Base-by-base conservation (phyloP, 1,140 invertebrate genomes). In the Caenorhabditis latens region DNA sequence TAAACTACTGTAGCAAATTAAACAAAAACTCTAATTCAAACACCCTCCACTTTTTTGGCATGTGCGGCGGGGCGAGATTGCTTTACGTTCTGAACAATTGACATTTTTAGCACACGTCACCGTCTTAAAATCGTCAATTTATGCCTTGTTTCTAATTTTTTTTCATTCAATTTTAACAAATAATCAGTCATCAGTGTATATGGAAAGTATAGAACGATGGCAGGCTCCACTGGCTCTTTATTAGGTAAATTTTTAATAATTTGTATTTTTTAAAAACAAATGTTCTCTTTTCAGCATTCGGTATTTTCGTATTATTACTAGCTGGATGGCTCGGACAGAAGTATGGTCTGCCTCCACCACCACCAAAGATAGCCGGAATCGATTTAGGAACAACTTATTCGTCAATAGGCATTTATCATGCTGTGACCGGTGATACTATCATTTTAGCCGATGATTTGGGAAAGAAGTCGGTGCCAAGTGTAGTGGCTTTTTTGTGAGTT, bases 371-470 rank as follows among this genome's bases (percentile, higher is more conserved):
- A 85, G 93, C 93, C 79, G 94, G 94, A 57, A 93, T 94, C 79
- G 94, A 94, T 91, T 61, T 91, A 93, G 94, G 94, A 16, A 94
- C 94, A 13, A 94, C 94, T 19, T 94, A 91, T 90, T 94, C 94
- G 8, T 94, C 93, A 90, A 91, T 94, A 61, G 94, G 84, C 5
- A 83, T 93, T 84, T 94, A 94, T 89, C 93, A 94, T 88, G 93
- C 94, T 42, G 93, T 93, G 2, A 91, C 91, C 63, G 94, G 94
- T 8, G 89, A 92, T 53, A 93, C 93, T 19, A 83, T 87, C 14
- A 91, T 92, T 83, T 53, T 92, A 19, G 71, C 90, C 1, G 92
- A 92, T 88, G 63, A 61, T 8, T 75, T 91, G 7, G 92, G 91
- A 0, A 91, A 90, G 82, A 84, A 84, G 65, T 89, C 86, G 40